Base-by-base conservation (phyloP, 2,888 invertebrate species). In the Pseudococcus jackbeardsleyi region DNA sequence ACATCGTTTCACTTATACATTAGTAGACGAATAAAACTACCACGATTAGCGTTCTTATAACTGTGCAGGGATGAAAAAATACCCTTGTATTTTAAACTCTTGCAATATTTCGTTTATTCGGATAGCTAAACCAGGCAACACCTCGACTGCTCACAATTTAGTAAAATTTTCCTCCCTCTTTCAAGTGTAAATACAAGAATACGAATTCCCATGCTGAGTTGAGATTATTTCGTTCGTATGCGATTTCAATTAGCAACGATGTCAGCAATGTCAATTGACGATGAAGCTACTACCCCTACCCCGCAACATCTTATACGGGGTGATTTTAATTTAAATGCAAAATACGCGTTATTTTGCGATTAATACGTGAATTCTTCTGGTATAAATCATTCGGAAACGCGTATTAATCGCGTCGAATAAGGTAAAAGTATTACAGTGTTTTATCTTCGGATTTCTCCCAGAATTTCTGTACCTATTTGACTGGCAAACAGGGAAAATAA, bases 311-410 rank as follows among this genome's bases (percentile, higher is more conserved):
- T 6, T 19, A 64, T 64, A 19, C 33, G 15, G 68, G 0, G 64
- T 33, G 26, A 33, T 72, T 79, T 79, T 79, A 79, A 79, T 79
- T 79, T 79, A 79, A 42, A 79, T 79, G 79, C 79, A 79, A 79
- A 79, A 79, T 79, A 79, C 26, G 26, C 26, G 42, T 79, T 79
- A 79, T 79, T 79, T 79, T 46, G 42, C 79, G 79, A 79, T 79
- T 79, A 79, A 79, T 79, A 19, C 42, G 42, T 79, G 42, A 79
- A 79, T 79, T 79, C 79, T 1, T 15, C 33, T 12, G 0, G 42
- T 79, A 79, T 79, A 79, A 79, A 79, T 79, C 79, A 42, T 79
- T 6, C 79, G 7, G 26, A 3, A 79, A n/a, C n/a, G 39, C 42
- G 17, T 79, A n/a, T n/a, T 79, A 79, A 42, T 79, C 79, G 42